These are phyloP conservation scores for Tribolium castaneum DNA, from an alignment of 1,140 invertebrate genomes.

Conservation along the genomic window DNA sequence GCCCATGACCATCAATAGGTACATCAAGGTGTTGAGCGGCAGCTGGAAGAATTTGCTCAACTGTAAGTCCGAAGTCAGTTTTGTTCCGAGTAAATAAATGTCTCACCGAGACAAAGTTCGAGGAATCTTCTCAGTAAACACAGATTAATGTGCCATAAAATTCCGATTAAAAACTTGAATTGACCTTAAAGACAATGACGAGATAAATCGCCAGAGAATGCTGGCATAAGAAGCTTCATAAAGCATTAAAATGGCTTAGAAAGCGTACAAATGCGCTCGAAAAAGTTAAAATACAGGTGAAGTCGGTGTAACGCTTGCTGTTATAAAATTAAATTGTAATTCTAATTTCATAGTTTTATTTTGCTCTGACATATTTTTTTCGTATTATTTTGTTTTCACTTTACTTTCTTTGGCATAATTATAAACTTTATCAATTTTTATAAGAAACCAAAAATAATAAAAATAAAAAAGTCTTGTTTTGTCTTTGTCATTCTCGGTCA, in stretches of 20 bases:
- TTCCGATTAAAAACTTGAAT: constrained; percentile 17
- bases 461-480: too few relatives aligned
- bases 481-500: too few relatives aligned
- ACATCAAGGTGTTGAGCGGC: constrained; percentile 70
- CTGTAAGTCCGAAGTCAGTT: constrained; percentile 67
- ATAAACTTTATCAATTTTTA: too few relatives aligned
- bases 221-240: neutral
- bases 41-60: constrained; percentile 75
- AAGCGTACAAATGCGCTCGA: neutral
- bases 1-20: constrained; percentile 69
- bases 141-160: constrained; percentile 33
- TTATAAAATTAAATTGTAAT: too few relatives aligned
- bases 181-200: constrained; percentile 30
- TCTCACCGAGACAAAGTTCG: constrained; percentile 16
- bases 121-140: constrained; percentile 26
- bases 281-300: neutral
- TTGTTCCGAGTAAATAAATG: neutral
- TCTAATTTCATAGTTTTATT: too few relatives aligned
- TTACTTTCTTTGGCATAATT: too few relatives aligned
- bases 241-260: neutral
- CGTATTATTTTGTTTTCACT: too few relatives aligned
- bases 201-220: neutral
- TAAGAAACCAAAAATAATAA: too few relatives aligned
- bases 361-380: too few relatives aligned
- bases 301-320: neutral